phyloP scores from a whole-genome alignment of 2,888 invertebrate genomes.

The Dyspetes luteomarginatus region DNA sequence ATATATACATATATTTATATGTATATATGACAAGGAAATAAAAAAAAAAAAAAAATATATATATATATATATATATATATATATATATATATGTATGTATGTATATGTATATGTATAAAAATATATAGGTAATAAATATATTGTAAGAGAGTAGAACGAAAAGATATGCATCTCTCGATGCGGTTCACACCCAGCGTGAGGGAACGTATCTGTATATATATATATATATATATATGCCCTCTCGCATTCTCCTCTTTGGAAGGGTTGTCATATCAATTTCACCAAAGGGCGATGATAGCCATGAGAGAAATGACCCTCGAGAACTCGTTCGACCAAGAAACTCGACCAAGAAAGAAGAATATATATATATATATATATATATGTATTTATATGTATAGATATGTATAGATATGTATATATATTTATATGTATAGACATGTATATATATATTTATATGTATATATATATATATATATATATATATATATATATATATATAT shows the following conservation, averaged over 20 bases:
- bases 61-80: no score
- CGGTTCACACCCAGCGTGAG: conserved; percentile 12
- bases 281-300: conserved; percentile 33
- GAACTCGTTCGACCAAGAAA: conserved; percentile 35
- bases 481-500: no score
- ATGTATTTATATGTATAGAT: no score
- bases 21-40: background rate
- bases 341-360: no score
- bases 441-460: no score
- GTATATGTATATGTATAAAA: background rate
- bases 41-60: background rate
- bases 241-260: conserved; percentile 7
- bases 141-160: conserved; percentile 1
- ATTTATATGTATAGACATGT: no score
- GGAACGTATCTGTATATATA: no score
- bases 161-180: conserved; percentile 26
- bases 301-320: conserved; percentile 27
- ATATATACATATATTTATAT: background rate
- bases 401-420: no score
- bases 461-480: no score
- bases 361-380: no score
- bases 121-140: background rate
- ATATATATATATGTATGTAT: no score
- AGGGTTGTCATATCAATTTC: conserved; percentile 52
- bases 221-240: background rate